Conservation (phyloP, 2,888 invertebrate species). For the Gonocerus acuteangulatus region DNA sequence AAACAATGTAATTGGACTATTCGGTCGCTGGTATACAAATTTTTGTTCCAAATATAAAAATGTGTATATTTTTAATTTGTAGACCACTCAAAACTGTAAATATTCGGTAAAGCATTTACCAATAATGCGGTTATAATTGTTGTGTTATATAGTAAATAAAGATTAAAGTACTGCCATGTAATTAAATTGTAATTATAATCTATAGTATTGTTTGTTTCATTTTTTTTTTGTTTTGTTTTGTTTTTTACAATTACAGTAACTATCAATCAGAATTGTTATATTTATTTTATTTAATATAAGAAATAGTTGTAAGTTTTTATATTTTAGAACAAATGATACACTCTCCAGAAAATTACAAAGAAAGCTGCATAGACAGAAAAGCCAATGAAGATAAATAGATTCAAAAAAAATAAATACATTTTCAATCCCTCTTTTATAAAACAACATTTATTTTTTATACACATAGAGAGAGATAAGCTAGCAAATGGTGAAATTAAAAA, state of each 20-base stretch:
- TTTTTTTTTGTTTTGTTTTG: background rate
- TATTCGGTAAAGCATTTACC: conserved; percentile 16
- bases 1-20: conserved; percentile 1
- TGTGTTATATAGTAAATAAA: conserved; percentile 8
- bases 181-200: conserved; percentile 19
- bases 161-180: conserved; percentile 17
- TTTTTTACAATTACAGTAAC: background rate
- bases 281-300: conserved; percentile 22
- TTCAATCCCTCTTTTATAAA: too few relatives aligned
- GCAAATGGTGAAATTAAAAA: too few relatives aligned
- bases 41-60: conserved; percentile 15
- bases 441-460: too few relatives aligned
- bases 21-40: conserved; percentile 6
- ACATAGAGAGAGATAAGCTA: too few relatives aligned
- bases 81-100: conserved; percentile 11
- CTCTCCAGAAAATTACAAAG: too few relatives aligned
- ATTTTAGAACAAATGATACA: background rate
- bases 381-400: too few relatives aligned
- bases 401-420: too few relatives aligned
- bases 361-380: too few relatives aligned
- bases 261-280: conserved; percentile 13
- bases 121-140: conserved; percentile 1
- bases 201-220: background rate
- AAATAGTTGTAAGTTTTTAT: conserved; percentile 1
- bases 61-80: conserved; percentile 21